Evolutionary conservation across 2,797 vertebrate genomes (phyloP).

Genomic region (Enteromius argenteus): DNA sequence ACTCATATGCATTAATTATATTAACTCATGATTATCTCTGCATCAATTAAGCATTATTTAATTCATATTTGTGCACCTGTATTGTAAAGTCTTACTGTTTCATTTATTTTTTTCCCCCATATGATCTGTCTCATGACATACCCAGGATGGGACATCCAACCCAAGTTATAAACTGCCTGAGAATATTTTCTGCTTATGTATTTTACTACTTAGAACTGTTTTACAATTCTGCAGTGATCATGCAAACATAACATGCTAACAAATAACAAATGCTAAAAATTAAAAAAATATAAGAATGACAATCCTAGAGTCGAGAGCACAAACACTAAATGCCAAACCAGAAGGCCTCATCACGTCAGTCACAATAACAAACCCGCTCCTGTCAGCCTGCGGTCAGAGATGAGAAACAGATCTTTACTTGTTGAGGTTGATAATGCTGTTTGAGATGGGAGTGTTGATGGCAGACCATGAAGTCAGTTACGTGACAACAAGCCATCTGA

Average conservation of each 20-base stretch:
- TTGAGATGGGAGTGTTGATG: conserved; percentile 76
- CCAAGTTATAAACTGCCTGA: too few species aligned
- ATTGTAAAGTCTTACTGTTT: neutral
- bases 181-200: too few species aligned
- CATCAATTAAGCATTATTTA: too few species aligned
- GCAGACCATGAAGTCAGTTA: conserved; percentile 76
- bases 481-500: conserved; percentile 75
- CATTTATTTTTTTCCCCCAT: neutral
- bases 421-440: conserved; percentile 60
- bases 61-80: too few species aligned
- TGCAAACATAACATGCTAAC: neutral
- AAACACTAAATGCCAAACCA: conserved; percentile 58
- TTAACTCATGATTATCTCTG: neutral
- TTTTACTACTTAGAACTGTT: neutral
- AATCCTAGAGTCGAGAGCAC: neutral
- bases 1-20: too few species aligned
- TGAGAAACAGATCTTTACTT: conserved; percentile 67
- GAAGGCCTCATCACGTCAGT: conserved; percentile 71
- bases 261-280: too few species aligned
- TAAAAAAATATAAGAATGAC: neutral
- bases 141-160: too few species aligned
- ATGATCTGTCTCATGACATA: neutral
- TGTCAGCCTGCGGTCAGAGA: conserved; percentile 66
- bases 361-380: conserved; percentile 63
- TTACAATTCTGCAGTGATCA: neutral